A percentile compares a stretch with the other conserved stretches of the same genome.
phyloP scores from a whole-genome alignment of 2,888 invertebrate genomes.

The Caenorhabditis sulstoni region DNA sequence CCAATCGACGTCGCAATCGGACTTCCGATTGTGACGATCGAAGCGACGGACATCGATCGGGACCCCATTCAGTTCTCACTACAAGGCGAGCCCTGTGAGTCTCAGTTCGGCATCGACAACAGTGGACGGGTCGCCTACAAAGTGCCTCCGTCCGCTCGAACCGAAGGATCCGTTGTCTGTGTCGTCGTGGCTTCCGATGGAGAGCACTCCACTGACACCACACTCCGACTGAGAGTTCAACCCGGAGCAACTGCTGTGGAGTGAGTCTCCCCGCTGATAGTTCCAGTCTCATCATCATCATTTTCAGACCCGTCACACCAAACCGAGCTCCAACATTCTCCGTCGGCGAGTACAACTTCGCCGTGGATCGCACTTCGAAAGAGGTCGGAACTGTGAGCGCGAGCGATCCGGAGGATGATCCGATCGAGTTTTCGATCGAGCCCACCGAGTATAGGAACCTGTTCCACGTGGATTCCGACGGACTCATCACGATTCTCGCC shows the following conservation, averaged over 20 bases:
- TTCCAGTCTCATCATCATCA: not conserved
- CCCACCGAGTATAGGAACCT: constrained; percentile 72
- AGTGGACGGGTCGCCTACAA: constrained; percentile 52
- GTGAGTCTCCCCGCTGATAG: constrained; percentile 26
- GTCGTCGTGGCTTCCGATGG: constrained; percentile 58
- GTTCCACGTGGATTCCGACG: constrained; percentile 66
- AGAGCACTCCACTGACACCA: constrained; percentile 27
- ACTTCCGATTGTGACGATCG: constrained; percentile 56
- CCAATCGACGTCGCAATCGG: constrained; percentile 54
- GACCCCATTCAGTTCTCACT: constrained; percentile 44
- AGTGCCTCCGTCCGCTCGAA: constrained; percentile 15
- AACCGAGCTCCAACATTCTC: constrained; percentile 40
- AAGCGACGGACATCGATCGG: constrained; percentile 58
- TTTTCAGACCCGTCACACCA: constrained; percentile 19
- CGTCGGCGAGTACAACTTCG: constrained; percentile 37
- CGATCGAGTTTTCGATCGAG: constrained; percentile 62
- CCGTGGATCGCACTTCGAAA: constrained; percentile 20
- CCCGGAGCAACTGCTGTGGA: constrained; percentile 9
- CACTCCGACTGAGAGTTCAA: constrained; percentile 32
- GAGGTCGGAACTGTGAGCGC: constrained; percentile 61
- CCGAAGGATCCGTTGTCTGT: constrained; percentile 43
- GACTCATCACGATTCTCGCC: constrained; percentile 32
- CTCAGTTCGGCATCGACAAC: constrained; percentile 49
- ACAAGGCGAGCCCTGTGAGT: constrained; percentile 54
- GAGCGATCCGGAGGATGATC: constrained; percentile 61